Evolutionary conservation across 2,113 vertebrate species (phyloP), one percentile per base, ranked within the genome.

Genomic region (Archocentrus centrarchus): DNA sequence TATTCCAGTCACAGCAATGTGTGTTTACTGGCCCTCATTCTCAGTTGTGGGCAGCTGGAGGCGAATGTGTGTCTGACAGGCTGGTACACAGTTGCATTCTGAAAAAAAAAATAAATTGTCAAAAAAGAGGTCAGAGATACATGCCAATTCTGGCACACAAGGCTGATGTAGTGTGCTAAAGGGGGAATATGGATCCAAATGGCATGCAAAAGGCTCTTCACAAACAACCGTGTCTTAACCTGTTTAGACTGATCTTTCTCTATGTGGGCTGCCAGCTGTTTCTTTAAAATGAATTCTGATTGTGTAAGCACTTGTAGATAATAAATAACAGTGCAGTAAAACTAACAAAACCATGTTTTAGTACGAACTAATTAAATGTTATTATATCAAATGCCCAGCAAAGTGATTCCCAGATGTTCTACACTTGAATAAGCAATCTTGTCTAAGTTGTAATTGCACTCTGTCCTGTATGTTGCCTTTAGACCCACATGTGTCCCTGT

Each of bases 1-100:
- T 84, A 89, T 92, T 94, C 79, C 92, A 92, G 94, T 94, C 88
- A 95, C 78, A 88, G 90, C 87, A 84, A 86, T 90, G 91, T 89
- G 88, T 92, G 91, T 91, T 91, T 82, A 77, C 84, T 81, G 59
- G 63, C 55, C 73, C 63, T 73, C 82, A 39, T 75, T 78, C 66
- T 87, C 77, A 87, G 80, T 86, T 66, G 47, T 84, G 81, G 62
- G 32, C 60, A 79, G 77, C 84, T 24, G 79, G 70, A 50, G 63
- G 18, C 57, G 41, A 68, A 75, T 59, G 76, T 85, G 83, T 58
- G 62, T 79, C 57, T 47, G 37, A 58, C 50, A 58, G 62, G 9
- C 9, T 58, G 82, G 88, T 92, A 84, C 91, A 64, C 50, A 35
- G 87, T 93, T 93, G 37, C 87, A 86, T 5, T 1, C 55, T 79